Conservation (phyloP, 2,797 vertebrate genomes). For the Mormyrops boulengeri region DNA sequence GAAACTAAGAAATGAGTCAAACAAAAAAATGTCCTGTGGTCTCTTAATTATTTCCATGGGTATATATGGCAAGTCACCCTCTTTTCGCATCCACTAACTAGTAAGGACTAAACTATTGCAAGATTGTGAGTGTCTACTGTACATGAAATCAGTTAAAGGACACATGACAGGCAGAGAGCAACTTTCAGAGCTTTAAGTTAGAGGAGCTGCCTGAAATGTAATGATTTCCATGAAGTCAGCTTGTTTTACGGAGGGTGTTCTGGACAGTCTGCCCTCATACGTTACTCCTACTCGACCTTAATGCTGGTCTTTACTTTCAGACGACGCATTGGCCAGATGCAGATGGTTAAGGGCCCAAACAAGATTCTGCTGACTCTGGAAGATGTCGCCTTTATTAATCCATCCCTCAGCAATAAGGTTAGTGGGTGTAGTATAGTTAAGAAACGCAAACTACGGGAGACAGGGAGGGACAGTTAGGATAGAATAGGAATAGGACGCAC, state of each 20-base stretch:
- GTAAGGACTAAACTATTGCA: background rate
- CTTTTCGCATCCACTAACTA: background rate
- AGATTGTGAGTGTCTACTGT: background rate
- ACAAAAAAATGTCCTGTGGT: background rate
- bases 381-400: constrained; percentile 64
- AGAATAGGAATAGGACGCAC: no score
- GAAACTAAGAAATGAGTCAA: background rate
- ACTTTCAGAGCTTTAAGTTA: background rate
- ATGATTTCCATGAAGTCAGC: background rate
- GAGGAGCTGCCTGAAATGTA: background rate
- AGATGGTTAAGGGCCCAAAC: constrained; percentile 28
- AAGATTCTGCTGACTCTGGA: constrained; percentile 57
- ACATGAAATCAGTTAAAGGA: background rate
- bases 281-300: background rate
- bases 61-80: background rate
- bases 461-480: no score
- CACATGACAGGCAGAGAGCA: background rate
- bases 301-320: constrained; percentile 30
- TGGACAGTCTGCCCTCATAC: background rate
- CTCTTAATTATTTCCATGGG: background rate
- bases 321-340: constrained; percentile 34
- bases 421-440: background rate
- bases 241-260: background rate
- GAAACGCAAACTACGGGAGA: no score
- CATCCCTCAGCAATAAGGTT: constrained; percentile 61